A percentile compares a stretch with the other conserved stretches of the same genome.
Conservation (phyloP, 2,888 invertebrate species). For the Tachina lurida region DNA sequence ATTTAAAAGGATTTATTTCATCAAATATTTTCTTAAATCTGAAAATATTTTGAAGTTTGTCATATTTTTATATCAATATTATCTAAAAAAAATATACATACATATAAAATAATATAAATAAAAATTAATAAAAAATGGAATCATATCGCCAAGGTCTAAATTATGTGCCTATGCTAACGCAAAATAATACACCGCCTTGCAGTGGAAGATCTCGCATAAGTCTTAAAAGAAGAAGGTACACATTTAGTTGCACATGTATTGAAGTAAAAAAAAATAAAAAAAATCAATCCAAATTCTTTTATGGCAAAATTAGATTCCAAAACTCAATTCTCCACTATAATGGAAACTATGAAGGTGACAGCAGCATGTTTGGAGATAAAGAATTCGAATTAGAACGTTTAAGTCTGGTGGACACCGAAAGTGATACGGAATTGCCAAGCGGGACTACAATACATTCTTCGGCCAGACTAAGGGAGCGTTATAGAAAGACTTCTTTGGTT, state of each 20-base stretch:
- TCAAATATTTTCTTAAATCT: background rate
- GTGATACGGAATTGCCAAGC: constrained; percentile 74
- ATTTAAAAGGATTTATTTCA: background rate
- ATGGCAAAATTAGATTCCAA: constrained; percentile 13
- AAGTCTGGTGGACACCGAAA: constrained; percentile 75
- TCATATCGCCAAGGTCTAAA: constrained; percentile 68
- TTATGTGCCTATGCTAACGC: constrained; percentile 66
- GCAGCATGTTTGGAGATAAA: constrained; percentile 64
- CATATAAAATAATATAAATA: background rate
- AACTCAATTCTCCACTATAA: constrained; percentile 64
- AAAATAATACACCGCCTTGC: constrained; percentile 35
- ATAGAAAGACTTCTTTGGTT: background rate
- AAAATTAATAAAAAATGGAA: constrained; percentile 50
- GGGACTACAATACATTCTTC: constrained; percentile 10
- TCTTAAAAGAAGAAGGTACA: constrained; percentile 33
- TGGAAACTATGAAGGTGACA: constrained; percentile 77
- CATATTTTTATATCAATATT: constrained; percentile 4
- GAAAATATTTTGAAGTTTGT: background rate
- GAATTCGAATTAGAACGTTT: constrained; percentile 35
- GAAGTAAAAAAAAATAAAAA: background rate
- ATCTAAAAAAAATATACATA: background rate
- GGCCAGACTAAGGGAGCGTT: background rate
- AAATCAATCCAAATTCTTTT: background rate
- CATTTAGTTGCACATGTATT: background rate
- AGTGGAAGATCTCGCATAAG: constrained; percentile 53